These are phyloP conservation scores for Stegana nigrithorax DNA, from an alignment of 2,888 invertebrate species.

Conservation along the genomic window DNA sequence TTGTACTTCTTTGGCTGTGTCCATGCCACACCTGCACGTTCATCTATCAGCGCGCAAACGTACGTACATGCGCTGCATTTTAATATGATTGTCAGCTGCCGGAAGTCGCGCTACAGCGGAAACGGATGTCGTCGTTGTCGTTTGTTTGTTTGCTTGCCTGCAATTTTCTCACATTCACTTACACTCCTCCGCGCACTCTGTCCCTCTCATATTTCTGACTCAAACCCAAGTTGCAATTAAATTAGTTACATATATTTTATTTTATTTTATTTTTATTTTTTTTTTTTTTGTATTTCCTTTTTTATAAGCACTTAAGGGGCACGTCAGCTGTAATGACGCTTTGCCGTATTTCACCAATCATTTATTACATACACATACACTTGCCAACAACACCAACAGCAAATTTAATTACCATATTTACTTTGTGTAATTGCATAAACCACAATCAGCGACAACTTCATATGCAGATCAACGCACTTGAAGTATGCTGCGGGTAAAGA, in stretches of 20 bases:
- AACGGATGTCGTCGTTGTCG: conserved; percentile 42
- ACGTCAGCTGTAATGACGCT: too few species aligned
- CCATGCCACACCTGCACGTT: conserved; percentile 2
- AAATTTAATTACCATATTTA: too few species aligned
- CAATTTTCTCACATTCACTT: neutral
- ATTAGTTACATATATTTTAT: conserved; percentile 30
- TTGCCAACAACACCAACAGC: too few species aligned
- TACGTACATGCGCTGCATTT: conserved; percentile 38
- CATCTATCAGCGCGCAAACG: conserved; percentile 37
- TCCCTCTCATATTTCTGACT: conserved; percentile 1
- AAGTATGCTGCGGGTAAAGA: too few species aligned
- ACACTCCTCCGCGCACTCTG: neutral
- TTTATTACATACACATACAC: too few species aligned
- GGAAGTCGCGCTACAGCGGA: conserved; percentile 51
- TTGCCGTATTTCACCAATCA: too few species aligned
- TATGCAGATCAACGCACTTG: neutral
- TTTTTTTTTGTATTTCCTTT: neutral
- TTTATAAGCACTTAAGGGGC: too few species aligned
- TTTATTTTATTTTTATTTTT: neutral
- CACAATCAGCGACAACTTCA: neutral
- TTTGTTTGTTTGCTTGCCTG: conserved; percentile 15
- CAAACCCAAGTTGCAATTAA: conserved; percentile 44
- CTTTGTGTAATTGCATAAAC: too few species aligned
- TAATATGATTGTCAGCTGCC: conserved; percentile 53
- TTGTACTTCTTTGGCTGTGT: too few species aligned